A percentile compares a stretch with the other conserved stretches of the same genome.
Conservation (phyloP, 2,888 invertebrate genomes). For the Cheilosia pagana region DNA sequence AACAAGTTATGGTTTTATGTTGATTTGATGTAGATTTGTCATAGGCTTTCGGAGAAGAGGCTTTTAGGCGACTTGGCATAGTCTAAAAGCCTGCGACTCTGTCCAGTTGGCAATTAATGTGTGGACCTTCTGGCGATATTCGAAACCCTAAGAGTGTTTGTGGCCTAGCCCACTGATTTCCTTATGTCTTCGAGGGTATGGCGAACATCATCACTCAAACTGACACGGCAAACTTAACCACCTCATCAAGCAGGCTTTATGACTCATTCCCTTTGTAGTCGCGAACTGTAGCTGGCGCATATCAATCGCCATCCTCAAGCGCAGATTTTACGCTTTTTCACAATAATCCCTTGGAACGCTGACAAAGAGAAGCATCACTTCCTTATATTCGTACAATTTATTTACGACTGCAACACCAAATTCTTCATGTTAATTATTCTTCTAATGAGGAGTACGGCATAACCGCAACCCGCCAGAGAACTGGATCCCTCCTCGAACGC, state of each 20-base stretch:
- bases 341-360: not conserved
- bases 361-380: not conserved
- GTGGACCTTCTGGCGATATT: too few relatives aligned
- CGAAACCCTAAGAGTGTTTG: too few relatives aligned
- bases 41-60: too few relatives aligned
- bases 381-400: not conserved
- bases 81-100: too few relatives aligned
- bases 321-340: not conserved
- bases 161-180: too few relatives aligned
- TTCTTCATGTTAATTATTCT: slow-evolving; percentile 29
- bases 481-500: slow-evolving; percentile 18
- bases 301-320: not conserved
- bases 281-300: not conserved
- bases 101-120: too few relatives aligned
- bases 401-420: slow-evolving; percentile 20
- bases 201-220: too few relatives aligned
- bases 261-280: not conserved
- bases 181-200: too few relatives aligned
- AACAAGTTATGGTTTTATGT: slow-evolving; percentile 33
- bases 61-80: too few relatives aligned
- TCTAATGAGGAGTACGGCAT: slow-evolving; percentile 26
- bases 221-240: not conserved
- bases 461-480: slow-evolving; percentile 21
- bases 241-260: not conserved
- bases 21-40: slow-evolving; percentile 21